These are phyloP conservation scores for Ophthalmolycus amberensis DNA, from an alignment of 2,113 vertebrate genomes.

Conservation along the genomic window DNA sequence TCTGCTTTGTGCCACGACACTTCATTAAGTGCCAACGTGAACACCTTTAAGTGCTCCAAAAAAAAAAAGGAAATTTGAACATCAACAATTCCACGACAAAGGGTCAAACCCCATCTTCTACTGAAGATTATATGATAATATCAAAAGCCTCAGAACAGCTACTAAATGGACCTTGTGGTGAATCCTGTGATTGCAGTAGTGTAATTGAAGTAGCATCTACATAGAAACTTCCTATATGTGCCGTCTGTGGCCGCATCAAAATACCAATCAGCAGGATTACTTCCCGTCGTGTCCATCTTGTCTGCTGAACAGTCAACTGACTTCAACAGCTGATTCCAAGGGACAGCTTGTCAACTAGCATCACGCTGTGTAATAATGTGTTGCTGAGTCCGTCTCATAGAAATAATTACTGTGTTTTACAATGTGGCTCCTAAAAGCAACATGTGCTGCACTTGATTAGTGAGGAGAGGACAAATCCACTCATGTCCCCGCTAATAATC, in stretches of 20 bases:
- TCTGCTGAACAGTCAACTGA: slow-evolving; percentile 62
- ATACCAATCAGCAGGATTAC: slow-evolving; percentile 38
- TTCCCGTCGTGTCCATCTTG: slow-evolving; percentile 37
- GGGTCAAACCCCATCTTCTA: neutral
- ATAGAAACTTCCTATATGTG: neutral
- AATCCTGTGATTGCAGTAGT: neutral
- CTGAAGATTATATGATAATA: neutral
- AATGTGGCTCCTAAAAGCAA: slow-evolving; percentile 33
- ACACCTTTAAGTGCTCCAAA: neutral
- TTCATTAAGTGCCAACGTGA: neutral
- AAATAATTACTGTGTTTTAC: slow-evolving; percentile 57
- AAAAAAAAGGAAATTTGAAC: neutral
- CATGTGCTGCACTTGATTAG: slow-evolving; percentile 40
- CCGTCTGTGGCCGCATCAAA: slow-evolving; percentile 7
- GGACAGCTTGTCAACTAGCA: slow-evolving; percentile 73
- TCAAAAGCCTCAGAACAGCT: neutral
- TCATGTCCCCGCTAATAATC: slow-evolving; percentile 22
- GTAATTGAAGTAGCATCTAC: neutral
- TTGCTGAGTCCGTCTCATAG: slow-evolving; percentile 46
- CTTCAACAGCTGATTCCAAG: slow-evolving; percentile 65
- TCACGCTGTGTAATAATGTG: slow-evolving; percentile 67
- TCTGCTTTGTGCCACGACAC: neutral
- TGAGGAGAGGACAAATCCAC: slow-evolving; percentile 16
- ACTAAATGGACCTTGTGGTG: neutral
- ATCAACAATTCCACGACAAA: neutral